These are phyloP conservation scores for Chrysotoxum bicinctum DNA, from an alignment of 2,888 invertebrate genomes.

Conservation along the genomic window DNA sequence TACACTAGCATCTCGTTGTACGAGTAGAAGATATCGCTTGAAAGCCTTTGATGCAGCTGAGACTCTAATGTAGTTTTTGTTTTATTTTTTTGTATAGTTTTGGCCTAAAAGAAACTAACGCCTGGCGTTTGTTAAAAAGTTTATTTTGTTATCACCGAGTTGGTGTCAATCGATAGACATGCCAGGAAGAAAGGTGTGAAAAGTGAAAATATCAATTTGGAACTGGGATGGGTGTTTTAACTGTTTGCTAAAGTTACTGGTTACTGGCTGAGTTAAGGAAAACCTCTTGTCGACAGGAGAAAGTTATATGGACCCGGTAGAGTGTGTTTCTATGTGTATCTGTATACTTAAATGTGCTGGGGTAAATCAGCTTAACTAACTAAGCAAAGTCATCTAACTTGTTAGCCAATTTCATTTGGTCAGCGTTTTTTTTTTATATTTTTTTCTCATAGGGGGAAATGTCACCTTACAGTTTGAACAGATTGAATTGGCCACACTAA, in stretches of 20 bases:
- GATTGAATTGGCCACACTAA: conserved; percentile 51
- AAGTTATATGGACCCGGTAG: conserved; percentile 50
- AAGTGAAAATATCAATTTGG: conserved; percentile 43
- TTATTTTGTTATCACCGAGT: conserved; percentile 27
- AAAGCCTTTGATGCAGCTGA: conserved; percentile 2
- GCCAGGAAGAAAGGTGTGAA: conserved; percentile 46
- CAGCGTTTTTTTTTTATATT: neutral
- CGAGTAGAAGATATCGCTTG: neutral
- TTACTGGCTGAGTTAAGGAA: neutral
- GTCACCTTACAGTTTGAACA: conserved; percentile 51
- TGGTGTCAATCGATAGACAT: conserved; percentile 43
- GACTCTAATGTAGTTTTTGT: neutral
- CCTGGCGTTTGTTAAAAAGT: conserved; percentile 25
- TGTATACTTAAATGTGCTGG: neutral
- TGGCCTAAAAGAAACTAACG: neutral
- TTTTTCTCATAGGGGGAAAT: conserved; percentile 47
- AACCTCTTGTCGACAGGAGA: conserved; percentile 47
- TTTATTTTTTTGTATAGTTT: neutral
- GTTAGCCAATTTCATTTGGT: conserved; percentile 60
- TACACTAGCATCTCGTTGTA: neutral
- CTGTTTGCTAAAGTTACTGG: neutral
- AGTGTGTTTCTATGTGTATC: neutral
- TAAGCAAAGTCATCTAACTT: conserved; percentile 50
- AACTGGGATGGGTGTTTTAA: conserved; percentile 28
- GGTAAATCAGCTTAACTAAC: conserved; percentile 48